phyloP scores from a whole-genome alignment of 1,140 invertebrate species.

The Drosophila kikkawai region DNA sequence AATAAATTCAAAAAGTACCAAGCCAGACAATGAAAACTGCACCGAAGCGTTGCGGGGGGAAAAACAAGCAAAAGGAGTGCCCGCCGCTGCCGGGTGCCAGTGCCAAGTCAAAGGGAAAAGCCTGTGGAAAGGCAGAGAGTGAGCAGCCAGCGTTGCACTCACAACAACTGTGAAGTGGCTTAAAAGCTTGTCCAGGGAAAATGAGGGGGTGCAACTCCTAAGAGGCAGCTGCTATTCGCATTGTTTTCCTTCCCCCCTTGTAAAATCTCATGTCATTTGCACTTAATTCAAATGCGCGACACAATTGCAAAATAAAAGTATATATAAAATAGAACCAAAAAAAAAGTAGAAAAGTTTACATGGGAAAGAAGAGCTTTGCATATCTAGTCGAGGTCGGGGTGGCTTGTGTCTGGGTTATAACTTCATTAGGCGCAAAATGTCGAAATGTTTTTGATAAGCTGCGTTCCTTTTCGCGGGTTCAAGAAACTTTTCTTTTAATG shows the following conservation, averaged over 20 bases:
- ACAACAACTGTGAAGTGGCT: conserved; percentile 74
- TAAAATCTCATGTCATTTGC: conserved; percentile 84
- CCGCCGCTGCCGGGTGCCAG: conserved; percentile 28
- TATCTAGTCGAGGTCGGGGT: conserved; percentile 22
- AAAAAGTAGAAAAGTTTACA: conserved; percentile 1
- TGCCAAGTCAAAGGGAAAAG: conserved; percentile 21
- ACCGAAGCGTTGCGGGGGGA: conserved; percentile 29
- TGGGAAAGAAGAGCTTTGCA: conserved; percentile 28
- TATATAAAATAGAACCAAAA: background rate
- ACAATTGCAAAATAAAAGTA: conserved; percentile 75
- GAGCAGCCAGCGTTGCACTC: conserved; percentile 11
- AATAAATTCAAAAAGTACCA: conserved; percentile 76
- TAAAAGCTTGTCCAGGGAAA: conserved; percentile 69
- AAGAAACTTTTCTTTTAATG: conserved; percentile 41
- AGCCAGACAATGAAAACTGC: conserved; percentile 61
- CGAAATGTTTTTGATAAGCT: conserved; percentile 58
- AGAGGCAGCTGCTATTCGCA: conserved; percentile 55
- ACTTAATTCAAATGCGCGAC: conserved; percentile 85
- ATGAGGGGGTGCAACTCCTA: conserved; percentile 14
- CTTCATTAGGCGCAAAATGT: conserved; percentile 63
- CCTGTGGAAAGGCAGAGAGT: background rate
- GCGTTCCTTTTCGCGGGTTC: conserved; percentile 21
- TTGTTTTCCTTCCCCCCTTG: conserved; percentile 36
- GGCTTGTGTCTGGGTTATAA: conserved; percentile 58
- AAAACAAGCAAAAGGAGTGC: conserved; percentile 79